Evolutionary conservation across 2,113 vertebrate species (phyloP).

Genomic region (Bubalus kerabau): DNA sequence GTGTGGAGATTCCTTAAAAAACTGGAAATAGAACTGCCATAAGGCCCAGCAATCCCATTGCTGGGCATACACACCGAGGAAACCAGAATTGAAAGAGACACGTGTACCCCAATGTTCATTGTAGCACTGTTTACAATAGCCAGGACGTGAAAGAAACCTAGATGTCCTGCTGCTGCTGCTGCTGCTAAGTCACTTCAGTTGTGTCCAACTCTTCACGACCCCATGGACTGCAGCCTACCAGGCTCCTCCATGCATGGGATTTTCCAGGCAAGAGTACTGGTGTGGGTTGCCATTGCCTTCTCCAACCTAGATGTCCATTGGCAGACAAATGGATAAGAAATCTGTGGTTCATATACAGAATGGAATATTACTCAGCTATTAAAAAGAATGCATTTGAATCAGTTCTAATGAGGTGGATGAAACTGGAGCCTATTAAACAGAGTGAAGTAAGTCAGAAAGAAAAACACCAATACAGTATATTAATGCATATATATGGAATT

Average conservation of each 20-base stretch:
- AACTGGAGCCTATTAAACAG: neutral
- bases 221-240: too few species aligned
- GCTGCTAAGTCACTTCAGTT: too few species aligned
- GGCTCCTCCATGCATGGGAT: too few species aligned
- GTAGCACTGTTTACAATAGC: neutral
- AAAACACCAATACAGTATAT: neutral
- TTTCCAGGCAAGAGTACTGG: too few species aligned
- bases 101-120: fast-evolving
- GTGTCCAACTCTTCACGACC: too few species aligned
- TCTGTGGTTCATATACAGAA: neutral
- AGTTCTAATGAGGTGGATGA: neutral
- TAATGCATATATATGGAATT: neutral
- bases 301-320: neutral
- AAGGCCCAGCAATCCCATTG: neutral
- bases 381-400: neutral
- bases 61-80: neutral
- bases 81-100: neutral
- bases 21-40: neutral
- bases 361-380: neutral
- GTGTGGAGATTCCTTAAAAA: neutral
- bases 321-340: neutral
- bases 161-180: neutral
- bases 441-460: neutral
- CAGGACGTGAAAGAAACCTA: neutral
- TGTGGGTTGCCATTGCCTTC: too few species aligned